Base-by-base conservation (phyloP, 2,888 invertebrate genomes). In the Enchytraeus crypticus region DNA sequence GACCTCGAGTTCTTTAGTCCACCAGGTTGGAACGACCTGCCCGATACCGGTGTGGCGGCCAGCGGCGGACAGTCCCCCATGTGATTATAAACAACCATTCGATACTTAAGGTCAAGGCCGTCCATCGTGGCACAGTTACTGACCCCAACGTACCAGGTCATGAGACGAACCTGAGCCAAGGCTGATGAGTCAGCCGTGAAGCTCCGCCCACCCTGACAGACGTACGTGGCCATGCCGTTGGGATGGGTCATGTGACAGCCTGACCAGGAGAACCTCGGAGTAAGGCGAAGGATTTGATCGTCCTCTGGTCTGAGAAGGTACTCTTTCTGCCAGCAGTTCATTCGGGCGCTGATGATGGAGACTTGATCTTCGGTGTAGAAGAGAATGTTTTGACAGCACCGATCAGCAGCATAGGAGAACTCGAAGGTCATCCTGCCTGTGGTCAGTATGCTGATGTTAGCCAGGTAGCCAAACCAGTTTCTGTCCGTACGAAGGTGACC, bases 301-400 rank as follows among this genome's bases (percentile, higher is more conserved):
- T 67, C 60, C 43, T 68, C 67, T 3, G 65, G 60, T 26, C 54
- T 26, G 46, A 66, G 59, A 5, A 68, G 51, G 26, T 60, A 56
- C 57, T 65, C 63, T 60, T 69, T 68, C 54, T 68, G 64, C 64
- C 63, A 68, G 49, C 69, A 69, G 59, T 65, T 66, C 64, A 68
- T 65, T 18, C 63, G 57, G 32, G 64, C 51, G 53, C 59, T 64
- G 33, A 69, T 53, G 27, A 64, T 57, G 33, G 62, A 57, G 33
- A 65, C 54, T 55, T 69, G 67, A 38, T 67, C 67, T 43, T 69
- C 64, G 11, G 59, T 43, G 53, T 67, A 67, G 53, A 69, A 69
- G 18, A 67, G 58, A 26, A 69, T 57, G 46, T 63, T 69, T 55
- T 62, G 67, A 53, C 69, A 69, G 55, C 69, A 67, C 38, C 53